Percentiles rank a stretch among this genome's conserved stretches.
Evolutionary conservation across 1,140 invertebrate species (phyloP).

Genomic region (Agrilus planipennis): DNA sequence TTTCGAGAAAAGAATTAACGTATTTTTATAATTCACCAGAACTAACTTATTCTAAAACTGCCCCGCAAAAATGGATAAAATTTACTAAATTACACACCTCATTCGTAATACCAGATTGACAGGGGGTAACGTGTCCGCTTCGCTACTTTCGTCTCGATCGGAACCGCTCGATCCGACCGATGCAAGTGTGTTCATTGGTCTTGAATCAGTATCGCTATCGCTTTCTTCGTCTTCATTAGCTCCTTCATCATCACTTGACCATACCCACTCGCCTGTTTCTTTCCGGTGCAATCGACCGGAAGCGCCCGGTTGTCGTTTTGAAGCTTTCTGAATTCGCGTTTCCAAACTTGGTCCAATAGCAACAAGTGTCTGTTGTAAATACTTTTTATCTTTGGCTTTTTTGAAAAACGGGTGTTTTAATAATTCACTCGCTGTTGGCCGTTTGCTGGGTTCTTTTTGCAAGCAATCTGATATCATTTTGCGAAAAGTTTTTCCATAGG

Average conservation of each 20-base stretch:
- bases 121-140: conserved; percentile 37
- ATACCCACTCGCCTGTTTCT: conserved; percentile 95
- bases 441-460: conserved; percentile 88
- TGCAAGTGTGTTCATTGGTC: conserved; percentile 38
- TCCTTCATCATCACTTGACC: conserved; percentile 86
- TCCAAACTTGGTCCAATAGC: conserved; percentile 77
- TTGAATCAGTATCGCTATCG: conserved; percentile 40
- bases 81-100: conserved; percentile 34
- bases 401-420: conserved; percentile 98
- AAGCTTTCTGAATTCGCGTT: conserved; percentile 78
- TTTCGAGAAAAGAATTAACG: too few relatives aligned
- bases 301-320: conserved; percentile 74
- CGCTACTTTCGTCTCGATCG: conserved; percentile 43
- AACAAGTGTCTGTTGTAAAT: conserved; percentile 82
- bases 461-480: conserved; percentile 92
- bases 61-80: not conserved
- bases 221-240: conserved; percentile 50
- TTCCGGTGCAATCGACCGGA: conserved; percentile 87
- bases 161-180: conserved; percentile 88
- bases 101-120: conserved; percentile 71
- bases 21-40: too few relatives aligned
- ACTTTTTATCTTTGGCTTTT: conserved; percentile 96
- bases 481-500: conserved; percentile 93
- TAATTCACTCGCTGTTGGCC: conserved; percentile 94
- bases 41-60: too few relatives aligned